Percentiles rank a stretch among this genome's conserved stretches.
Evolutionary conservation across 2,797 vertebrate species (phyloP).

Genomic region (Danio tinwini): DNA sequence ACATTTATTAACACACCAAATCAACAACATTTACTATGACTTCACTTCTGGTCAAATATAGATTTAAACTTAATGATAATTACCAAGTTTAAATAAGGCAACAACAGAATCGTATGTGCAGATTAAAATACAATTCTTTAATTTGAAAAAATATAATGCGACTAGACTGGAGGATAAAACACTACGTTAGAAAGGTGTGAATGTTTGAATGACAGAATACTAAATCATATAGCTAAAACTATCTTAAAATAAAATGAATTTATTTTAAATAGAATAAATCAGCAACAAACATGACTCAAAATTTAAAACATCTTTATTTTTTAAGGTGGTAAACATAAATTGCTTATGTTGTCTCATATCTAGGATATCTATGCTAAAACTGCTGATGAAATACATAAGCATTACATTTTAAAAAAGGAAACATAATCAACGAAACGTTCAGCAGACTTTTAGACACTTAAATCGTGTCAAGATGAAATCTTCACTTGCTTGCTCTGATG

Average conservation of each 20-base stretch:
- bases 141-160: neutral
- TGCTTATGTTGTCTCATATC: conserved; percentile 30
- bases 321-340: conserved; percentile 60
- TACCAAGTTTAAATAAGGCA: neutral
- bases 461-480: neutral
- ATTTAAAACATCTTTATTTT: conserved; percentile 57
- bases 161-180: neutral
- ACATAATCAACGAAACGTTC: neutral
- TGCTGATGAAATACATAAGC: conserved; percentile 19
- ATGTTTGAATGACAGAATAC: neutral
- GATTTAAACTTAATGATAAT: neutral
- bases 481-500: neutral
- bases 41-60: neutral
- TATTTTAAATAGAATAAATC: conserved; percentile 51
- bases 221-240: neutral
- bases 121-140: neutral
- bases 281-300: conserved; percentile 61
- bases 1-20: neutral
- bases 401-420: neutral
- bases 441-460: neutral
- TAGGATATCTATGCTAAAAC: conserved; percentile 33
- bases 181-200: neutral
- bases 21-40: neutral
- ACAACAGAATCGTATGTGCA: neutral
- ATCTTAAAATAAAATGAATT: neutral